Percentiles rank a stretch among this genome's conserved stretches.
These are phyloP conservation scores for Sisor rabdophorus DNA, from an alignment of 2,113 vertebrate species.

Conservation along the genomic window DNA sequence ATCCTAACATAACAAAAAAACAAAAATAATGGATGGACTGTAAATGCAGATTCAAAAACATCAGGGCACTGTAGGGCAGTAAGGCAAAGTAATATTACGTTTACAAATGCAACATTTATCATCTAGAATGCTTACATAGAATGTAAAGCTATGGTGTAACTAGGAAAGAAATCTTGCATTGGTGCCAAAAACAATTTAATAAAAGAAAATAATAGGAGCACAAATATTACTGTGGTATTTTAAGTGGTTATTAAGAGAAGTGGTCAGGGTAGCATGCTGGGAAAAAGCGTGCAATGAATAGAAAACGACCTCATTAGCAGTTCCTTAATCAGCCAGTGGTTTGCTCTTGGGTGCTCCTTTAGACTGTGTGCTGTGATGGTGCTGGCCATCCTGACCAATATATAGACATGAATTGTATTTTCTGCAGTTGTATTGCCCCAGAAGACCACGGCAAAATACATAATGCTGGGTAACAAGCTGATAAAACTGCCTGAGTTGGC, in stretches of 20 bases:
- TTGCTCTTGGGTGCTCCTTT: background rate
- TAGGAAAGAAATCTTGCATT: background rate
- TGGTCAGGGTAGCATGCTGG: background rate
- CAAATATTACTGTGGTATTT: background rate
- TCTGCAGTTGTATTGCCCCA: background rate
- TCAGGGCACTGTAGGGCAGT: no score
- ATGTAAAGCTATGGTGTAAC: background rate
- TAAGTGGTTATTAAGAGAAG: background rate
- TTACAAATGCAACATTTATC: background rate
- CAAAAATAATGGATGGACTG: no score
- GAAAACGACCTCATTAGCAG: background rate
- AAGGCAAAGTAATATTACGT: background rate
- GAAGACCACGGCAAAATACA: background rate
- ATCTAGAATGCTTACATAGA: background rate
- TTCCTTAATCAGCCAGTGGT: background rate
- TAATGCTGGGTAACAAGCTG: background rate
- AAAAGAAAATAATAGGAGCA: background rate
- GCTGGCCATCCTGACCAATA: background rate
- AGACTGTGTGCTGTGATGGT: background rate
- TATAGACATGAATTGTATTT: background rate
- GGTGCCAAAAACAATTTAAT: background rate
- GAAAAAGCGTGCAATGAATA: background rate
- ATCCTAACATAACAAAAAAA: no score
- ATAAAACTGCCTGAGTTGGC: constrained; percentile 5
- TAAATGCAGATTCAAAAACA: background rate